A percentile compares a stretch with the other conserved stretches of the same genome.
These are phyloP conservation scores for Invenusta paracnida DNA, from an alignment of 2,888 invertebrate genomes.

Conservation along the genomic window DNA sequence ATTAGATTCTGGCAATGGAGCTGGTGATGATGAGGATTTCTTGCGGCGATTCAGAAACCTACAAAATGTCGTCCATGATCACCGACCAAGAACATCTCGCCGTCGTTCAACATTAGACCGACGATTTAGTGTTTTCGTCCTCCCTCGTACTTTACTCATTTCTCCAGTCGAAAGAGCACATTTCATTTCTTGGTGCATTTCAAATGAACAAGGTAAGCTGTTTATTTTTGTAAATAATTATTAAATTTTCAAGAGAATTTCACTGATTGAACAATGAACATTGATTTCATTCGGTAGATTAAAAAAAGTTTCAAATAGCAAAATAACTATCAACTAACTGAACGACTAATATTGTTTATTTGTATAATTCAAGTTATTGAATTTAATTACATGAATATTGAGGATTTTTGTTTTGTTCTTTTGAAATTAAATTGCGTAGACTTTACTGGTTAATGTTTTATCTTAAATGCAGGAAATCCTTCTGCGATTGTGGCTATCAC, in stretches of 20 bases:
- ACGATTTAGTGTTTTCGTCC: neutral
- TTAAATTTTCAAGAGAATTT: neutral
- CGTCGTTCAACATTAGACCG: neutral
- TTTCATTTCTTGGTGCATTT: neutral
- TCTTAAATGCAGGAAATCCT: too few species aligned
- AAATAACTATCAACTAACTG: neutral
- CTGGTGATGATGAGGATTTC: neutral
- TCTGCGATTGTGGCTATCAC: too few species aligned
- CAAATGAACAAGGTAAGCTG: neutral
- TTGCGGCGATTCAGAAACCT: neutral
- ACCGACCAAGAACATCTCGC: neutral
- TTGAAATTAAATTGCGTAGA: too few species aligned
- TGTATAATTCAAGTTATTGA: neutral
- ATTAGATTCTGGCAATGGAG: neutral
- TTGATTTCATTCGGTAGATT: neutral
- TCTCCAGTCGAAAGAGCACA: neutral
- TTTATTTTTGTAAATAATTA: neutral
- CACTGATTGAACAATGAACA: too few species aligned
- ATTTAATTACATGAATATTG: too few species aligned
- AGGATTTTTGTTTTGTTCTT: too few species aligned
- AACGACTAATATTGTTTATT: too few species aligned
- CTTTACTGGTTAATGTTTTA: too few species aligned
- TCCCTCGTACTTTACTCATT: neutral
- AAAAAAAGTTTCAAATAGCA: neutral
- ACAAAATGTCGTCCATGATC: neutral